Conservation (phyloP, 2,113 vertebrate genomes). For the Microcebus murinus region DNA sequence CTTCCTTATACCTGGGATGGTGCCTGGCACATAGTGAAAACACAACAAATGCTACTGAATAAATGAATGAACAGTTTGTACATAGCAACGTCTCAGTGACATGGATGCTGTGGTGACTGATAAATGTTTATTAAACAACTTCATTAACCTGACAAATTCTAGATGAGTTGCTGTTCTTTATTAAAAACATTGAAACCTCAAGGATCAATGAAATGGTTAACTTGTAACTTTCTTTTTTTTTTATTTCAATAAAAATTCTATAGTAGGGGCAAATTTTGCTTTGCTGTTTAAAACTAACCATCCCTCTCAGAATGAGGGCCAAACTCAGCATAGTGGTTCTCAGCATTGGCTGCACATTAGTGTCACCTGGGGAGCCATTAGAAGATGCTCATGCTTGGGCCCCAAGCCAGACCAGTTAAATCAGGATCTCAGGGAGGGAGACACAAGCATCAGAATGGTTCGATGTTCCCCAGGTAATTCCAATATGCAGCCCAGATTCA, state of each 20-base stretch:
- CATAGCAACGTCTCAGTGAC: not conserved
- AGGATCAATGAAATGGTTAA: not conserved
- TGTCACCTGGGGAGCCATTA: not conserved
- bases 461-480: not conserved
- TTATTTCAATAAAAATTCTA: not conserved
- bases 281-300: not conserved
- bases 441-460: not conserved
- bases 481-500: not conserved
- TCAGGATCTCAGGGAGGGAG: not conserved
- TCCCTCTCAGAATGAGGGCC: not conserved
- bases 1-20: not conserved
- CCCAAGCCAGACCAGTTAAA: not conserved
- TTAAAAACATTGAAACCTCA: not conserved
- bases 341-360: rapidly evolving
- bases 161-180: not conserved
- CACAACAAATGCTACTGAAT: not conserved
- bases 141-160: not conserved
- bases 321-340: not conserved
- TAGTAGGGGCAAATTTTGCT: not conserved
- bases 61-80: not conserved
- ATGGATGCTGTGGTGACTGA: not conserved
- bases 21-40: not conserved
- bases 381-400: not conserved
- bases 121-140: not conserved
- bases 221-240: not conserved